These are phyloP conservation scores for Platyscapa corneri DNA, from an alignment of 1,140 invertebrate species.

Conservation along the genomic window DNA sequence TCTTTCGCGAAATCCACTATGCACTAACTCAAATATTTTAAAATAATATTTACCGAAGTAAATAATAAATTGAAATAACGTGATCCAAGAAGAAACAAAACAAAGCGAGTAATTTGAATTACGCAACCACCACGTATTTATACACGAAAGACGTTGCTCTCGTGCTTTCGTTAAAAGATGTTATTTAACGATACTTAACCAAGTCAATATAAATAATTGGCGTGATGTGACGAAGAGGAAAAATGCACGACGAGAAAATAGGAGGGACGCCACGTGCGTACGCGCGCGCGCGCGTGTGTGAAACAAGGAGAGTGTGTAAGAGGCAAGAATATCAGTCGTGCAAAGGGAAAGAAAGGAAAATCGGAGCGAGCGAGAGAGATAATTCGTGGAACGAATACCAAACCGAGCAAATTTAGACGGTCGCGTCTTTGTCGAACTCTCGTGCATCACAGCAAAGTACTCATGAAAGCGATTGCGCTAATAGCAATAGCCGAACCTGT, in stretches of 20 bases:
- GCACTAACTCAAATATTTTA: too few species aligned
- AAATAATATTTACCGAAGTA: background rate
- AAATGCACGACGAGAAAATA: background rate
- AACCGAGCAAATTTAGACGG: slow-evolving; percentile 59
- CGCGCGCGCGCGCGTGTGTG: background rate
- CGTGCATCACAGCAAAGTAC: too few species aligned
- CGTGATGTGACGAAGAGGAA: slow-evolving; percentile 17
- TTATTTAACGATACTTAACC: background rate
- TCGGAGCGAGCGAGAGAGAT: background rate
- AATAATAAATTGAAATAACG: background rate
- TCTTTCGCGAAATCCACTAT: too few species aligned
- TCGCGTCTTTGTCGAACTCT: background rate
- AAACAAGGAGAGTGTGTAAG: background rate
- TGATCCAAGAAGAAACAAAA: background rate
- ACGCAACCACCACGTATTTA: background rate
- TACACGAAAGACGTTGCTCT: background rate
- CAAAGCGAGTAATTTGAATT: too few species aligned
- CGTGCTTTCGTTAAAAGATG: background rate
- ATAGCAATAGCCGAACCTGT: background rate
- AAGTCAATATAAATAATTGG: slow-evolving; percentile 14
- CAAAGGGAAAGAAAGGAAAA: slow-evolving; percentile 34
- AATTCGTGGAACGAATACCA: slow-evolving; percentile 57
- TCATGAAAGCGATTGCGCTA: background rate
- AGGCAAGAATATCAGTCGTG: background rate
- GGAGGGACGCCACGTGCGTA: too few species aligned